Evolutionary conservation across 2,113 vertebrate genomes (phyloP), one percentile per base, ranked within the genome.

Genomic region (Brevimyrus niger): DNA sequence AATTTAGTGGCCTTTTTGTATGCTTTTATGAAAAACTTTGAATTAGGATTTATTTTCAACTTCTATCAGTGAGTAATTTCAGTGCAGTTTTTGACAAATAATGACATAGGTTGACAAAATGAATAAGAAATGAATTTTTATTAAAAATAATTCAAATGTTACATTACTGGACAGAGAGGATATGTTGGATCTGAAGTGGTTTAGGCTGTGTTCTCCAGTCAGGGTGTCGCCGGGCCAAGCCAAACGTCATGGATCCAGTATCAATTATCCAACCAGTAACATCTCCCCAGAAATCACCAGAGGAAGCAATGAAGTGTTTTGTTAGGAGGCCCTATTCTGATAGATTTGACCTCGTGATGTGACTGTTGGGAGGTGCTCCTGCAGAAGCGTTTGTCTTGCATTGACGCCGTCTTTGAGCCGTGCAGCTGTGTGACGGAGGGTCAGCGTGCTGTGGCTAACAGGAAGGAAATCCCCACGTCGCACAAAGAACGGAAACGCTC

Each of bases 401-500:
- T 27, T 27, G 35, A 15, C 35, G 31, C 73, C 42, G 11, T 42
- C 53, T 44, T 87, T 48, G 55, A 21, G 11, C 38, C 23, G 3
- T 47, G 8, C 44, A n/a, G 48, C 31, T 51, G 58, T 48, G 13
- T 80, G 27, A 76, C 47, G 3, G 61, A 88, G 48, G 51, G 19
- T 42, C 69, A 13, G 38, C 21, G 11, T 38, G 23, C 48, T 11
- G 27, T 42, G 9, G 35, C 48, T 76, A 35, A 19, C 73, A 27
- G 86, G 89, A 90, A 90, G 86, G 87, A 88, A 90, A 47, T 9
- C 19, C 55, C 44, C 10, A 11, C 8, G 11, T 2, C 48, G 48
- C 69, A 90, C 89, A 90, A 90, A 90, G 86, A 84, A 35, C 44
- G 87, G 89, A 90, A 87, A 51, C 50, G 23, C 69, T 44, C 21